Evolutionary conservation across 2,888 invertebrate species (phyloP).

Genomic region (Agrochola litura): DNA sequence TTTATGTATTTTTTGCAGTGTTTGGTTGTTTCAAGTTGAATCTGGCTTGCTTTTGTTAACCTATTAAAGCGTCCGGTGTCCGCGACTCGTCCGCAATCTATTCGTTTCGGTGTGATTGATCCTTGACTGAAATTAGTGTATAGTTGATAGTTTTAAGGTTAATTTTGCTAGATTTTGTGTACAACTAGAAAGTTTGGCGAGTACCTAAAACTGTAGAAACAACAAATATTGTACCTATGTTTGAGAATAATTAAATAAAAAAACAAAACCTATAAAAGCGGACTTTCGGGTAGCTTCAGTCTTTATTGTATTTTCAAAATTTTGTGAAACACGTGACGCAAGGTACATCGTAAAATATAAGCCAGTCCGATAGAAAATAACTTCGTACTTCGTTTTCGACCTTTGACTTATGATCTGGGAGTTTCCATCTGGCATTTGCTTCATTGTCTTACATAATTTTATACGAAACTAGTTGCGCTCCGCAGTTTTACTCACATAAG

Average conservation of each 20-base stretch:
- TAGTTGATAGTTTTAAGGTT: too few species aligned
- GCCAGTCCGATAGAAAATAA: background rate
- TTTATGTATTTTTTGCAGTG: conserved; percentile 19
- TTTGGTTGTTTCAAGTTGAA: conserved; percentile 2
- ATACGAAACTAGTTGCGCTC: background rate
- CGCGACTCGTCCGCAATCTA: too few species aligned
- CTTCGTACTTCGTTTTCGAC: background rate
- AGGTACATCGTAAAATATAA: background rate
- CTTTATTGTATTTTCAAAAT: too few species aligned
- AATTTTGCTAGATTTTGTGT: too few species aligned
- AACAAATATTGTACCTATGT: too few species aligned
- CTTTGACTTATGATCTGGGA: background rate
- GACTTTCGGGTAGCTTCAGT: background rate
- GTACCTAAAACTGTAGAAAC: too few species aligned
- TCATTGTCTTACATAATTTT: background rate
- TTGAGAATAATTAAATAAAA: too few species aligned
- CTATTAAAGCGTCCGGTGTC: too few species aligned
- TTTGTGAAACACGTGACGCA: background rate
- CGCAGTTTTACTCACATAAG: too few species aligned
- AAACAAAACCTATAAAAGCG: background rate
- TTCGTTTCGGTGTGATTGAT: too few species aligned
- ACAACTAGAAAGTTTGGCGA: too few species aligned
- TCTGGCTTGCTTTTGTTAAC: conserved; percentile 1
- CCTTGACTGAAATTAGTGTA: too few species aligned
- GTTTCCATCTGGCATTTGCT: background rate